Percentiles rank a stretch among this genome's conserved stretches.
Conservation (phyloP, 2,888 invertebrate species). For the Caenorhabditis angaria region DNA sequence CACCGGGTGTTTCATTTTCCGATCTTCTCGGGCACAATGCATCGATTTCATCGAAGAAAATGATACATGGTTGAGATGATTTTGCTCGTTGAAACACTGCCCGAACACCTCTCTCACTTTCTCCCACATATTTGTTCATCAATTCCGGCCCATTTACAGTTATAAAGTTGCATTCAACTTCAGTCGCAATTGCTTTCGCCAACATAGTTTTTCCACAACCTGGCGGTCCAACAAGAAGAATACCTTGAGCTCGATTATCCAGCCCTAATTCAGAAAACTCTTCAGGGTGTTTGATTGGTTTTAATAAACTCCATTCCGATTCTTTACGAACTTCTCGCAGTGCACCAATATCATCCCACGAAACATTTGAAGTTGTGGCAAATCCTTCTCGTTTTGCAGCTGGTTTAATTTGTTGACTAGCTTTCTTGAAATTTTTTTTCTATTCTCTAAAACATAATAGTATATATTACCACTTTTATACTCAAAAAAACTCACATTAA, state of each 20-base stretch:
- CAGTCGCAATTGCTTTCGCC: constrained; percentile 97
- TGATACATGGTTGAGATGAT: constrained; percentile 95
- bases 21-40: constrained; percentile 90
- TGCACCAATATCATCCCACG: constrained; percentile 96
- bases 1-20: constrained; percentile 77
- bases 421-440: constrained; percentile 66
- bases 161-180: constrained; percentile 97
- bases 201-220: constrained; percentile 88
- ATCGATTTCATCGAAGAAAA: constrained; percentile 98
- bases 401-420: constrained; percentile 44
- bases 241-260: constrained; percentile 81
- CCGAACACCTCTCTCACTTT: constrained; percentile 95
- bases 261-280: constrained; percentile 84
- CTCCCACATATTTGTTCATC: constrained; percentile 98
- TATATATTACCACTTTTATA: too few relatives aligned
- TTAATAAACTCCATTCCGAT: constrained; percentile 86
- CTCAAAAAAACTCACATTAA: too few relatives aligned
- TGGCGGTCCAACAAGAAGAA: constrained; percentile 93
- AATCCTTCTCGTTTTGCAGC: constrained; percentile 84
- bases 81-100: constrained; percentile 92
- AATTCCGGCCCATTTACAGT: constrained; percentile 98
- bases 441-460: too few relatives aligned
- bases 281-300: constrained; percentile 87
- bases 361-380: constrained; percentile 93
- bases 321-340: constrained; percentile 87